Conservation (phyloP, 2,113 vertebrate genomes). For the Psettodes erumei region DNA sequence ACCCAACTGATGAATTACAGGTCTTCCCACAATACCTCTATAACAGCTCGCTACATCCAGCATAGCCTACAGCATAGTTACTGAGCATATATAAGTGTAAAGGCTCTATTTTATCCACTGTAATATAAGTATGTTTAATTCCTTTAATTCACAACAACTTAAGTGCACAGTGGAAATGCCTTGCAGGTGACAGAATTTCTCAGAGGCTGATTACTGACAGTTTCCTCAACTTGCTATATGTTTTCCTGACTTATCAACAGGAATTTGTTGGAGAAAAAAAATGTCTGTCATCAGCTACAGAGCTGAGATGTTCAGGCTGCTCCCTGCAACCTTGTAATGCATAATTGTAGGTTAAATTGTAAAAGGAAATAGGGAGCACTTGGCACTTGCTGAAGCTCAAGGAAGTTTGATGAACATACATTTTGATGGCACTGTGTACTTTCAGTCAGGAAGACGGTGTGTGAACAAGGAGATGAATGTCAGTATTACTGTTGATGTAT, state of each 20-base stretch:
- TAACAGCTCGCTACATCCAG: no score
- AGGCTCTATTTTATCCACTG: neutral
- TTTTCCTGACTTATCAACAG: no score
- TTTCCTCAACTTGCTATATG: neutral
- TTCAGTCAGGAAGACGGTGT: neutral
- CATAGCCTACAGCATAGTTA: neutral
- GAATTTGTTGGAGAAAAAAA: no score
- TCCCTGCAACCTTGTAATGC: neutral
- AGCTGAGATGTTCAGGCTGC: neutral
- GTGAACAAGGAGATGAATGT: neutral
- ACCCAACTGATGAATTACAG: no score
- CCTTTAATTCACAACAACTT: neutral
- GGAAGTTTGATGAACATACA: slow-evolving; percentile 12
- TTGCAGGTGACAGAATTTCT: no score
- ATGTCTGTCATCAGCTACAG: neutral
- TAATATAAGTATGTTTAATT: neutral
- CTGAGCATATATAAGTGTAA: neutral
- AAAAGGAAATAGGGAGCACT: no score
- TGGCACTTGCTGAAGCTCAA: no score
- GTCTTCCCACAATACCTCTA: no score
- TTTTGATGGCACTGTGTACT: slow-evolving; percentile 2
- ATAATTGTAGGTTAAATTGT: neutral
- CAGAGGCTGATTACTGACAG: neutral
- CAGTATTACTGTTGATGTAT: neutral
- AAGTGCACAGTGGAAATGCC: no score